A percentile compares a stretch with the other conserved stretches of the same genome.
Conservation (phyloP, 2,797 vertebrate genomes). For the Allobates femoralis region DNA sequence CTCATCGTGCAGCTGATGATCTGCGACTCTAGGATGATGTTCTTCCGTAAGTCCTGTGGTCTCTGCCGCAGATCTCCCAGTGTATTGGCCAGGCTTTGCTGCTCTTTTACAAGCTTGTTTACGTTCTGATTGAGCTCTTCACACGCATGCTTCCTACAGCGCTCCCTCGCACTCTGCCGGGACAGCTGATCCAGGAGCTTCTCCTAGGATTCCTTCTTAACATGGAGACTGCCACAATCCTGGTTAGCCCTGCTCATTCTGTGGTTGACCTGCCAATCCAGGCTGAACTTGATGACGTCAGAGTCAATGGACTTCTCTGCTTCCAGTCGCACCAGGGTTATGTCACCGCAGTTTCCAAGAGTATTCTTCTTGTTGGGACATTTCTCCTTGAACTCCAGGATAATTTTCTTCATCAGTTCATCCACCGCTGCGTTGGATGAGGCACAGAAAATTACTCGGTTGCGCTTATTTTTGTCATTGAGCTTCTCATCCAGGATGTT, state of each 20-base stretch:
- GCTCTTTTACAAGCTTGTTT: constrained; percentile 73
- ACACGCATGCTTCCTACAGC: constrained; percentile 73
- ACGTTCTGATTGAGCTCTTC: constrained; percentile 75
- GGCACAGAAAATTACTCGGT: constrained; percentile 83
- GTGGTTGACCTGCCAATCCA: constrained; percentile 81
- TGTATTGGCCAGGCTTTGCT: constrained; percentile 78
- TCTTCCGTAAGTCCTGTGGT: constrained; percentile 76
- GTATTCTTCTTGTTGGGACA: constrained; percentile 77
- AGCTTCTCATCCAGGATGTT: constrained; percentile 66
- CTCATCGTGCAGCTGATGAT: constrained; percentile 86
- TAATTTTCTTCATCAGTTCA: constrained; percentile 88
- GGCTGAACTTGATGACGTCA: constrained; percentile 79
- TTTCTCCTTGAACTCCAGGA: constrained; percentile 81
- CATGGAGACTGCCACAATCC: constrained; percentile 73
- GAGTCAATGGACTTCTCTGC: constrained; percentile 79
- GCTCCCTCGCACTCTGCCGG: constrained; percentile 75
- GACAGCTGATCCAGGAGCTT: constrained; percentile 76
- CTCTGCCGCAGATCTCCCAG: constrained; percentile 77
- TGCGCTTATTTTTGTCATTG: constrained; percentile 74
- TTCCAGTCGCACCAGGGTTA: constrained; percentile 84
- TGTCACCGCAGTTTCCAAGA: constrained; percentile 85
- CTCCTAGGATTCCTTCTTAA: constrained; percentile 77
- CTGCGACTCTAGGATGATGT: constrained; percentile 81
- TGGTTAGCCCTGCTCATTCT: constrained; percentile 76
- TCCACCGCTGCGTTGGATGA: constrained; percentile 88